Percentiles rank a stretch among this genome's conserved stretches.
Evolutionary conservation across 2,113 vertebrate genomes (phyloP).

Genomic region (Cebus imitator): DNA sequence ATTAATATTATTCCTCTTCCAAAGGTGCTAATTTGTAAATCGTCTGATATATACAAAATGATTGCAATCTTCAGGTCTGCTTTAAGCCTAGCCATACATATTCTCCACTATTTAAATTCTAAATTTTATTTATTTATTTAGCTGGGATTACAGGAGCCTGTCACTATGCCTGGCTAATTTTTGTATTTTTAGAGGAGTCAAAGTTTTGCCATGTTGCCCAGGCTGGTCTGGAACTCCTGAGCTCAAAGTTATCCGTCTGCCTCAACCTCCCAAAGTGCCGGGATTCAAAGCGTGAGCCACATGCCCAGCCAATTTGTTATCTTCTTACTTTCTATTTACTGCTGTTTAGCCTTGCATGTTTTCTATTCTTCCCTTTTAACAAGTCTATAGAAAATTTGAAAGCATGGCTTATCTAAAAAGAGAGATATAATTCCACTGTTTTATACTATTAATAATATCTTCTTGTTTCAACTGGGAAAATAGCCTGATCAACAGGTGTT

Average conservation of each 20-base stretch:
- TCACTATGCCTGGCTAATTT: too few relatives aligned
- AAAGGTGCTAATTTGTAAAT: not conserved
- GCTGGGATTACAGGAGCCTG: too few relatives aligned
- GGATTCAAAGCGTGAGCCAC: too few relatives aligned
- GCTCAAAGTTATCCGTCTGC: too few relatives aligned
- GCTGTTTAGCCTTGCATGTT: not conserved
- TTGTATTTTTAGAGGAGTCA: too few relatives aligned
- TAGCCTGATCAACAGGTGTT: not conserved
- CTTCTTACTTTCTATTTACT: not conserved
- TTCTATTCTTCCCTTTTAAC: not conserved
- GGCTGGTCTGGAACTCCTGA: too few relatives aligned
- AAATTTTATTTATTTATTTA: not conserved
- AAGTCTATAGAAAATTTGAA: conserved; percentile 24
- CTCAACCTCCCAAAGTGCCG: too few relatives aligned
- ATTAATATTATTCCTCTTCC: not conserved
- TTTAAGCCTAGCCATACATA: not conserved
- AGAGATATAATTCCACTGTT: not conserved
- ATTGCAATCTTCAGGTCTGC: not conserved
- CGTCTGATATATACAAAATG: not conserved
- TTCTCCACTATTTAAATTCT: not conserved
- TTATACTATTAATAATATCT: not conserved
- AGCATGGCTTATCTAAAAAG: not conserved
- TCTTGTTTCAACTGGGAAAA: not conserved
- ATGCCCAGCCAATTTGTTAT: not conserved
- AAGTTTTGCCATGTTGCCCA: too few relatives aligned